phyloP scores from a whole-genome alignment of 2,797 vertebrate species.

The Molossus molossus region DNA sequence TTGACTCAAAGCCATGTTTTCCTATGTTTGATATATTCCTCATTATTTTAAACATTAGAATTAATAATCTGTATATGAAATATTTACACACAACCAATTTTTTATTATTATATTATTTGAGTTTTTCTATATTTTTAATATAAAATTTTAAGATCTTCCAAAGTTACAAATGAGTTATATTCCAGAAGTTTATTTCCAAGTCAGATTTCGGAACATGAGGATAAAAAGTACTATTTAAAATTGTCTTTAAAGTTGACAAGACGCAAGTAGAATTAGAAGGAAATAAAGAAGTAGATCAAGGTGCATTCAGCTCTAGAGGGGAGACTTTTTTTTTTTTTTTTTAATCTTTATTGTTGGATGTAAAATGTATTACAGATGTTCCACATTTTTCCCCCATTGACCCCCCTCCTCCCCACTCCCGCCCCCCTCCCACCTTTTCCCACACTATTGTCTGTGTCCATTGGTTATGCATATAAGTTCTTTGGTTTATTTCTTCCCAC shows the following conservation, averaged over 20 bases:
- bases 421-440: too few relatives aligned
- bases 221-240: not conserved
- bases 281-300: not conserved
- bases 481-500: too few relatives aligned
- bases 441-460: too few relatives aligned
- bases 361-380: too few relatives aligned
- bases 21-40: not conserved
- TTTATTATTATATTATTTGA: not conserved
- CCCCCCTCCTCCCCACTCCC: too few relatives aligned
- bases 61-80: not conserved
- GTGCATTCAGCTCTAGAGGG: not conserved
- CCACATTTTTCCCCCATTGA: too few relatives aligned
- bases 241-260: conserved; percentile 3
- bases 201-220: not conserved
- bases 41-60: not conserved
- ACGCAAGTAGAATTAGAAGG: not conserved
- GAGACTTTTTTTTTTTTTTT: not conserved
- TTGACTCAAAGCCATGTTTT: not conserved
- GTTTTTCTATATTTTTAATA: not conserved
- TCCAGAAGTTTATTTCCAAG: not conserved
- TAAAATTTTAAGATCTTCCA: not conserved
- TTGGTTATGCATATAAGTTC: too few relatives aligned
- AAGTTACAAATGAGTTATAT: not conserved
- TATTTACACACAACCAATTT: not conserved
- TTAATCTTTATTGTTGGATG: too few relatives aligned